These are phyloP conservation scores for Hirundo rustica DNA, from an alignment of 2,797 vertebrate genomes.

Conservation along the genomic window DNA sequence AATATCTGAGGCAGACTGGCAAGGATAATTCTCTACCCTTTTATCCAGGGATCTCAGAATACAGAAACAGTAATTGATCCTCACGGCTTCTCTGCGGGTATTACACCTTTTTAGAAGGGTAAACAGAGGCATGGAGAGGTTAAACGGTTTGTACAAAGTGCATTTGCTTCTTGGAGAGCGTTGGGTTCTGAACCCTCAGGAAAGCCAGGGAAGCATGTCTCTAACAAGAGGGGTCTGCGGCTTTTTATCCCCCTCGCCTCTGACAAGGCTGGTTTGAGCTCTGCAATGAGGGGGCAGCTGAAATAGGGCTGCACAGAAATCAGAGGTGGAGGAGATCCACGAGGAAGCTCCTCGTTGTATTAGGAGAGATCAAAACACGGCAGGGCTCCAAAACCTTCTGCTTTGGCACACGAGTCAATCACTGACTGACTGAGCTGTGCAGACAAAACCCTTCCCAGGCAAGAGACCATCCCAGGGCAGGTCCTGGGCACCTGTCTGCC, in stretches of 20 bases:
- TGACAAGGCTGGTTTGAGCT: conserved; percentile 7
- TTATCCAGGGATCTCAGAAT: conserved; percentile 31
- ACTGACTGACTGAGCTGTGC: not conserved
- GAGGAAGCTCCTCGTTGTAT: not conserved
- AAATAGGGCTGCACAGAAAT: not conserved
- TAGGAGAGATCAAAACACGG: not conserved
- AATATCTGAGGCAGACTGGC: conserved; percentile 39
- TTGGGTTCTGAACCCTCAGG: not conserved
- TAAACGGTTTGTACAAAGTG: not conserved
- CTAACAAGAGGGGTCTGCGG: not conserved
- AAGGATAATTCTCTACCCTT: conserved; percentile 27
- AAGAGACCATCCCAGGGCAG: not conserved
- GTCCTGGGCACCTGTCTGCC: not conserved
- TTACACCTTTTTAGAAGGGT: conserved; percentile 32
- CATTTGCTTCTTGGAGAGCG: not conserved
- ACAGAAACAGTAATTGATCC: conserved; percentile 46
- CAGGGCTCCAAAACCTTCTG: not conserved
- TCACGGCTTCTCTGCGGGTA: not conserved
- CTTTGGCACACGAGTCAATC: not conserved
- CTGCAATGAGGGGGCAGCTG: not conserved
- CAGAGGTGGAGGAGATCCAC: not conserved
- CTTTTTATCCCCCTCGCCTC: not conserved
- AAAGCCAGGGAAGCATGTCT: not conserved
- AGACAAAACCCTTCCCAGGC: not conserved
- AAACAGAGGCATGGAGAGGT: conserved; percentile 43